These are phyloP conservation scores for Scaptomyza polygonia DNA, from an alignment of 2,888 invertebrate species.

Conservation along the genomic window DNA sequence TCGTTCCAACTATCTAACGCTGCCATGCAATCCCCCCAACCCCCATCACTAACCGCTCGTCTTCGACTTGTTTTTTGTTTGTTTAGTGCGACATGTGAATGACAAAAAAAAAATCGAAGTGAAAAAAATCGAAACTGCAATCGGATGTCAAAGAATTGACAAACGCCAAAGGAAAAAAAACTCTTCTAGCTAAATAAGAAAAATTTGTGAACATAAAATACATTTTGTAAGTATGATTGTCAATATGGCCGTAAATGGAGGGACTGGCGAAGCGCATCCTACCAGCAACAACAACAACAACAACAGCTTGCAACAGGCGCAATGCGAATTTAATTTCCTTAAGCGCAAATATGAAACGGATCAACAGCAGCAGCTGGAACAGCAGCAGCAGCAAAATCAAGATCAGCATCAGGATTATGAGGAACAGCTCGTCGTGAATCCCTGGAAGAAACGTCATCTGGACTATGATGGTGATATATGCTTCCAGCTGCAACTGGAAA, in stretches of 20 bases:
- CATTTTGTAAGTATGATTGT: constrained; percentile 69
- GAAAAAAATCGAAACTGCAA: constrained; percentile 7
- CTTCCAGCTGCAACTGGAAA: constrained; percentile 65
- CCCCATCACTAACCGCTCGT: background rate
- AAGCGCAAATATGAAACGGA: constrained; percentile 78
- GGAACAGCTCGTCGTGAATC: constrained; percentile 57
- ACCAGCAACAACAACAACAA: constrained; percentile 49
- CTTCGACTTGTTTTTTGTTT: constrained; percentile 38
- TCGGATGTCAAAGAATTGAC: background rate
- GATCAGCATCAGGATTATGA: constrained; percentile 48
- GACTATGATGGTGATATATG: constrained; percentile 66
- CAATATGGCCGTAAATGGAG: constrained; percentile 73
- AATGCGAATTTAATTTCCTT: constrained; percentile 79
- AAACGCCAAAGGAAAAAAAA: background rate
- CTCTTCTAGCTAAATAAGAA: too few relatives aligned
- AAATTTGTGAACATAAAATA: background rate
- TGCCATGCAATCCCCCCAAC: background rate
- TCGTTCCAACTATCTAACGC: background rate
- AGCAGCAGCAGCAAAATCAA: constrained; percentile 18
- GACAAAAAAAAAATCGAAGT: background rate
- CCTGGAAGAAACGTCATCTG: constrained; percentile 79
- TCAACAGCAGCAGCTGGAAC: constrained; percentile 14
- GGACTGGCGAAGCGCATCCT: constrained; percentile 25
- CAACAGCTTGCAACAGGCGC: constrained; percentile 46
- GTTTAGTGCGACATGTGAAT: constrained; percentile 46